Base-by-base conservation (phyloP, 2,888 invertebrate species). In the Saturnia pavonia region DNA sequence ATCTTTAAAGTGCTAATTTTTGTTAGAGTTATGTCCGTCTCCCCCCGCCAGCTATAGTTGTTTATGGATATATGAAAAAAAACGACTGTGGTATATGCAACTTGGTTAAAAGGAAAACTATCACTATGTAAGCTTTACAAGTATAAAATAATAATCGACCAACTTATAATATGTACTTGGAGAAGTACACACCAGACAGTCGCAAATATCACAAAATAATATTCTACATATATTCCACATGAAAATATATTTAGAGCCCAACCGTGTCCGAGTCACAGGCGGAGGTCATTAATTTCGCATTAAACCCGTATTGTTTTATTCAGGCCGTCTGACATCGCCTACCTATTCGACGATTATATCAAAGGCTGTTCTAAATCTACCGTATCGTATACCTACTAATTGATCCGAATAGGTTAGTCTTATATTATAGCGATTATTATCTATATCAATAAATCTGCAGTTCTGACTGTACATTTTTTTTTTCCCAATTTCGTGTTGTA, bases 251-350 rank as follows among this genome's bases (percentile, higher is more conserved):
- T 4, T 42, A 12, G 42, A 40, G 68, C 22, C 57, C 40, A 54
- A 22, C 34, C n/a, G 22, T 54, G 25, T 22, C 54, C 40, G 42
- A 22, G 40, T 22, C 45, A 48, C 54, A n/a, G 68, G 19, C 68
- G 57, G 25, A 60, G 54, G 22, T 57, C 68, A 68, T 68, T 68
- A 68, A 57, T 42, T 34, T 22, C 42, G 16, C 57, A 68, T 68
- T 68, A 68, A 42, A 40, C 40, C 40, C 68, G 34, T 42, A 57
- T 68, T 68, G 57, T 68, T 68, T 68, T 68, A 14, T 60, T 60
- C 57, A 27, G 27, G 12, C 51, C n/a, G 22, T 57, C 54, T 57
- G 54, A 22, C 54, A 40, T 40, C 54, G 25, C 3, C 27, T 11
- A 60, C 25, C 27, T 60, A 57, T 40, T 22, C 12, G 40, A 16